phyloP scores from a whole-genome alignment of 2,113 vertebrate genomes.

The Rhynchopsitta pachyrhyncha region DNA sequence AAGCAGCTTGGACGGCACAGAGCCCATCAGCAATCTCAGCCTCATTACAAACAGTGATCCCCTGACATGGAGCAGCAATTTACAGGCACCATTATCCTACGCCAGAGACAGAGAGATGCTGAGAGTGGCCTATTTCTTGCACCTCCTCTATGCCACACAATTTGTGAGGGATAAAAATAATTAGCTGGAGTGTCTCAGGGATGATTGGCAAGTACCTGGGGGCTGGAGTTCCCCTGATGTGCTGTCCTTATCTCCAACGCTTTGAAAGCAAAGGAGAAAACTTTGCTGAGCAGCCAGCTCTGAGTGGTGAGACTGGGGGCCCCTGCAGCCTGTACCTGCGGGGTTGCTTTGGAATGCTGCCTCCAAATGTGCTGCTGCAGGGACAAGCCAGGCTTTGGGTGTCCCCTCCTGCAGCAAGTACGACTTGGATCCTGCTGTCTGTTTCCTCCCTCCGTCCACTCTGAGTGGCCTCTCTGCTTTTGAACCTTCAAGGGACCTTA shows the following conservation, averaged over 20 bases:
- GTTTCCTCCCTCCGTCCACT: neutral
- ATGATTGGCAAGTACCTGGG: conserved; percentile 10
- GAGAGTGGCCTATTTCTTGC: neutral
- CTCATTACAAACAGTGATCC: neutral
- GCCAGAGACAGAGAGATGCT: neutral
- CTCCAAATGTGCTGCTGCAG: neutral
- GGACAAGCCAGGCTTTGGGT: neutral
- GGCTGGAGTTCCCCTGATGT: neutral
- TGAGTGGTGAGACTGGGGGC: neutral
- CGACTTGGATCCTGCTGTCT: rapidly evolving
- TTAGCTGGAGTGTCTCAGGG: neutral
- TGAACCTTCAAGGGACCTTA: neutral
- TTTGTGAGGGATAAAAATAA: conserved; percentile 39
- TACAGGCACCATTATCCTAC: conserved; percentile 7
- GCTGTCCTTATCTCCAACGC: neutral
- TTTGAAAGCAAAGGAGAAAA: neutral
- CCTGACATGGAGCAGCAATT: neutral
- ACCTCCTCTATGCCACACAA: neutral
- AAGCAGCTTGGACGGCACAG: rapidly evolving
- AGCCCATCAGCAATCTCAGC: neutral
- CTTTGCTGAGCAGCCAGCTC: neutral
- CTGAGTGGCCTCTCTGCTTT: neutral
- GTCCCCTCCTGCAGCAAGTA: neutral
- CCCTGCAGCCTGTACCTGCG: neutral
- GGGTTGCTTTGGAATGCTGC: neutral